These are phyloP conservation scores for Oxytorus armatus DNA, from an alignment of 2,888 invertebrate species.

Conservation along the genomic window DNA sequence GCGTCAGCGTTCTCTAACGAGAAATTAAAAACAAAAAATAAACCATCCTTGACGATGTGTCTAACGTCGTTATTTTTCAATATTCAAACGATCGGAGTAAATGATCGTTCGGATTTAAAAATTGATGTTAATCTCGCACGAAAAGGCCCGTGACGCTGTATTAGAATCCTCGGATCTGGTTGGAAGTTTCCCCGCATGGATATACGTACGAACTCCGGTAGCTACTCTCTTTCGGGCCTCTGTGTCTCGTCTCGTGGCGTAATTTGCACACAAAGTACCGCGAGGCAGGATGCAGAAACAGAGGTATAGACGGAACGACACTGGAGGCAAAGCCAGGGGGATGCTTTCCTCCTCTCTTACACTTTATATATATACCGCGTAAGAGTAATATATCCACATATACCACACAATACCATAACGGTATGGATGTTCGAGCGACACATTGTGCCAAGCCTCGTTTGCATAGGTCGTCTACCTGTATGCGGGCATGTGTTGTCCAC, in stretches of 20 bases:
- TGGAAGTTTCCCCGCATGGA: conserved; percentile 48
- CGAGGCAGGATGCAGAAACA: conserved; percentile 72
- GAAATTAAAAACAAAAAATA: not conserved
- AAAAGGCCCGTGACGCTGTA: conserved; percentile 30
- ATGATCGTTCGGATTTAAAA: not conserved
- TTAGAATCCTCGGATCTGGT: conserved; percentile 47
- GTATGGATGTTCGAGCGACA: conserved; percentile 71
- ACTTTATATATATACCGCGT: conserved; percentile 41
- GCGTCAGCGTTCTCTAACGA: not conserved
- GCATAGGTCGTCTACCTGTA: conserved; percentile 72
- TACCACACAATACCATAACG: conserved; percentile 43
- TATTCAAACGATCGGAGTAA: not conserved
- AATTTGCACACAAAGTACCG: conserved; percentile 84
- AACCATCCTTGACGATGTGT: not conserved
- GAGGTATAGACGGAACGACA: conserved; percentile 59
- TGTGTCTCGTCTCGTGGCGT: conserved; percentile 77
- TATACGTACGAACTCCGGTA: conserved; percentile 44
- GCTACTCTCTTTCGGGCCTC: conserved; percentile 56
- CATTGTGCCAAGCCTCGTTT: conserved; percentile 80
- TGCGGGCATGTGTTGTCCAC: conserved; percentile 62
- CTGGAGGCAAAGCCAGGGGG: conserved; percentile 68
- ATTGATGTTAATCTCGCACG: not conserved
- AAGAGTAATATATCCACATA: conserved; percentile 20
- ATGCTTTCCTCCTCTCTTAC: conserved; percentile 68
- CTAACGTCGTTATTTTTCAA: not conserved